Evolutionary conservation across 2,113 vertebrate species (phyloP).

Genomic region (Emydura subglobosa): DNA sequence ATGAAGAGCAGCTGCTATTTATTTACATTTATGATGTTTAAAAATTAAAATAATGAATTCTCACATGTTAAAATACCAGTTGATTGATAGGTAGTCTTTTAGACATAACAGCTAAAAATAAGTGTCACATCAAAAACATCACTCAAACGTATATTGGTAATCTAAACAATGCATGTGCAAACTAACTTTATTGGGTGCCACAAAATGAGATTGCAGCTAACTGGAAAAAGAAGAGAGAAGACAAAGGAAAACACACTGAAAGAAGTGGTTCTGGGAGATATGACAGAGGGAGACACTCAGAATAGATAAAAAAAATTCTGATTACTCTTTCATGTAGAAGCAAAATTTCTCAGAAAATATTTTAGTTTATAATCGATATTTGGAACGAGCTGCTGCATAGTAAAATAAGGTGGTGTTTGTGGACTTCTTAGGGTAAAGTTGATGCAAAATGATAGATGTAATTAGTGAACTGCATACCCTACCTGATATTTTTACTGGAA

Average conservation of each 20-base stretch:
- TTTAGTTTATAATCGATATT: neutral
- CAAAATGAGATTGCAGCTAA: conserved; percentile 37
- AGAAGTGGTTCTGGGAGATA: neutral
- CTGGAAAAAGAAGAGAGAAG: neutral
- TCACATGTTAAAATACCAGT: conserved; percentile 34
- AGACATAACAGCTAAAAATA: neutral
- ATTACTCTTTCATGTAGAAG: neutral
- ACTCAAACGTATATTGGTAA: neutral
- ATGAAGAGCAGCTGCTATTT: conserved; percentile 14
- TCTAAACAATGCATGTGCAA: neutral
- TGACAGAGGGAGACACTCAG: neutral
- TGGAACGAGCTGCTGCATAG: neutral
- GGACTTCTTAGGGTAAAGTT: neutral
- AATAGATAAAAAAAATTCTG: neutral
- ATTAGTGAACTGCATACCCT: conserved; percentile 38
- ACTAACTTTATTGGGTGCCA: conserved; percentile 8
- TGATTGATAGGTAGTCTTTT: neutral
- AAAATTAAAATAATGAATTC: conserved; percentile 12
- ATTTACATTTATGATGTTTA: conserved; percentile 18
- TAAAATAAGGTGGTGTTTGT: conserved; percentile 44
- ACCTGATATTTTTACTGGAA: conserved; percentile 38
- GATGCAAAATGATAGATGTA: neutral
- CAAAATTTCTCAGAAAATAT: neutral
- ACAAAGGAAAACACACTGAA: neutral
- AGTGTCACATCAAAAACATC: neutral